Evolutionary conservation across 2,113 vertebrate species (phyloP).

Genomic region (Nansenia antarctica): DNA sequence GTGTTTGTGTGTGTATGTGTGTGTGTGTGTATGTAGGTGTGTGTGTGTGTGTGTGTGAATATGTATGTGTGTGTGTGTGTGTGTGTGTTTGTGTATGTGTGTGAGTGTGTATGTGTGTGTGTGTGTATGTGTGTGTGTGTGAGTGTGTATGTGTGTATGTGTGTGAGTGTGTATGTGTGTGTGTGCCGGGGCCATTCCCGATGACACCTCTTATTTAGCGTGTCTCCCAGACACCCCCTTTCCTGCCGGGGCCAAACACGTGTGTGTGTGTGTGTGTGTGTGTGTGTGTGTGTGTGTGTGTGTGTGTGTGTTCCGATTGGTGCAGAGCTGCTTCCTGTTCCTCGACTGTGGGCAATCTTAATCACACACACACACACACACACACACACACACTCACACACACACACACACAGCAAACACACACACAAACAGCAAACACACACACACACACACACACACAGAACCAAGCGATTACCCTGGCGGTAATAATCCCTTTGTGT

Average conservation of each 20-base stretch:
- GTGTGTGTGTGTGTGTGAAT: too few relatives aligned
- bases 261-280: not conserved
- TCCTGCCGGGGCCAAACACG: too few relatives aligned
- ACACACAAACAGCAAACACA: too few relatives aligned
- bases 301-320: not conserved
- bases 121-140: not conserved
- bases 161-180: slow-evolving; percentile 3
- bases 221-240: not conserved
- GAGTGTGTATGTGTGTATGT: not conserved
- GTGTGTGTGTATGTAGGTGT: too few relatives aligned
- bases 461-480: slow-evolving; percentile 23
- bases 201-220: not conserved
- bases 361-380: too few relatives aligned
- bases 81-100: not conserved
- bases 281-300: slow-evolving; percentile 16
- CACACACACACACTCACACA: too few relatives aligned
- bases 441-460: too few relatives aligned
- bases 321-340: slow-evolving; percentile 14
- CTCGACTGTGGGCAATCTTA: slow-evolving; percentile 35
- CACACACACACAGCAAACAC: too few relatives aligned
- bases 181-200: not conserved
- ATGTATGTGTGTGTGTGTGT: too few relatives aligned
- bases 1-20: too few relatives aligned
- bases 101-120: not conserved
- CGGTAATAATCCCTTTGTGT: not conserved